Evolutionary conservation across 1,140 invertebrate genomes (phyloP).

Genomic region (Drosophila mojavensis): DNA sequence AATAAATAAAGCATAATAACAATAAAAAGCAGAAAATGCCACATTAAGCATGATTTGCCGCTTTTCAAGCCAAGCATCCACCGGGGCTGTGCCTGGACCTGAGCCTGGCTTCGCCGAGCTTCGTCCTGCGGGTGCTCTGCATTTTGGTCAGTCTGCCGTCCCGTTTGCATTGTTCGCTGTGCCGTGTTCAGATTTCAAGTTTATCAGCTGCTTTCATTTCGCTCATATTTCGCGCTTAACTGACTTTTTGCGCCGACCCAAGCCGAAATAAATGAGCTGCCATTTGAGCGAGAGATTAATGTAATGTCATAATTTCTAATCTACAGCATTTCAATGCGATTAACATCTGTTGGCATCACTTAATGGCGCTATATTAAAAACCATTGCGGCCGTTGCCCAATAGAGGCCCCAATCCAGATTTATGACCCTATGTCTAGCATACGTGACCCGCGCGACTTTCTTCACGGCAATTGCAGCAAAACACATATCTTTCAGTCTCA

Average conservation of each 20-base stretch:
- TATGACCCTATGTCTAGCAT: slow-evolving; percentile 46
- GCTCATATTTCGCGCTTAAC: slow-evolving; percentile 69
- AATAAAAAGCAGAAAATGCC: slow-evolving; percentile 67
- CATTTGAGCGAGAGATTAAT: slow-evolving; percentile 68
- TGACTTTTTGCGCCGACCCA: slow-evolving; percentile 57
- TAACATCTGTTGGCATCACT: slow-evolving; percentile 70
- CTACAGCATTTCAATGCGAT: slow-evolving; percentile 78
- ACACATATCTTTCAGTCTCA: not conserved
- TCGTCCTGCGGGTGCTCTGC: slow-evolving; percentile 21
- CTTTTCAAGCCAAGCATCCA: slow-evolving; percentile 67
- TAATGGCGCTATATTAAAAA: slow-evolving; percentile 64
- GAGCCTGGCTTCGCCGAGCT: slow-evolving; percentile 3
- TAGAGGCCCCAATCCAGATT: slow-evolving; percentile 43
- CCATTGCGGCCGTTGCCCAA: slow-evolving; percentile 44
- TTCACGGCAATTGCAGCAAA: slow-evolving; percentile 31
- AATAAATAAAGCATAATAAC: slow-evolving; percentile 63
- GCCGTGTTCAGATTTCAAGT: slow-evolving; percentile 60
- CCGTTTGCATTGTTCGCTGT: slow-evolving; percentile 30
- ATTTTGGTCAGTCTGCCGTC: slow-evolving; percentile 15
- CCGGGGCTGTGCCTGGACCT: slow-evolving; percentile 18
- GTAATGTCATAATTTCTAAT: slow-evolving; percentile 81
- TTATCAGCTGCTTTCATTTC: slow-evolving; percentile 72
- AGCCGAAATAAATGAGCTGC: slow-evolving; percentile 41
- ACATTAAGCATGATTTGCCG: slow-evolving; percentile 82
- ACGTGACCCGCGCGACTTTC: slow-evolving; percentile 42